Percentiles rank a stretch among this genome's conserved stretches.
Evolutionary conservation across 2,888 invertebrate species (phyloP).

Genomic region (Drosophila infuscata): DNA sequence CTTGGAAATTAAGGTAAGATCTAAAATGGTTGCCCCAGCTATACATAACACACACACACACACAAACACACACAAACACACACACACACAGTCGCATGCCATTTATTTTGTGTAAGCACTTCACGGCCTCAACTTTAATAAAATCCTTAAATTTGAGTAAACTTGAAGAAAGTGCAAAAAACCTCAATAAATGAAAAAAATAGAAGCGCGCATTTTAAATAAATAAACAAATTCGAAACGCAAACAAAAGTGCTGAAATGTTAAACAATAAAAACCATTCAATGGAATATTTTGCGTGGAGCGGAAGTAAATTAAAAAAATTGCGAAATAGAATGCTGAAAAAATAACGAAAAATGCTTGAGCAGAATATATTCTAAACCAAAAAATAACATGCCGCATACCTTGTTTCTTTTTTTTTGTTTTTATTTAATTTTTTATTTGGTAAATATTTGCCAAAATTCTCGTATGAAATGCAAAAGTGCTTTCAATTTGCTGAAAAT

Average conservation of each 20-base stretch:
- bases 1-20: conserved; percentile 88
- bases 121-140: conserved; percentile 12
- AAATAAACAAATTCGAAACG: conserved; percentile 2
- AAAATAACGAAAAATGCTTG: not conserved
- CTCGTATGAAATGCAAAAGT: conserved; percentile 1
- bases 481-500: conserved; percentile 20
- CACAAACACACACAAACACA: not conserved
- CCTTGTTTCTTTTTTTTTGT: not conserved
- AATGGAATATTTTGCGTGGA: conserved; percentile 8
- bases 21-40: conserved; percentile 11
- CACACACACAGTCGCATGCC: not conserved
- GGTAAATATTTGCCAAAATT: not conserved
- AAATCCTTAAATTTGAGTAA: conserved; percentile 27
- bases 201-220: not conserved
- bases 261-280: conserved; percentile 5
- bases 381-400: not conserved
- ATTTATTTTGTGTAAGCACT: not conserved
- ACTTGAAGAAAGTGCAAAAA: conserved; percentile 5
- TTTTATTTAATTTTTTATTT: not conserved
- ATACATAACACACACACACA: too few species aligned
- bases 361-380: not conserved
- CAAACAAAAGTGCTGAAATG: conserved; percentile 7
- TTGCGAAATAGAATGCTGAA: not conserved
- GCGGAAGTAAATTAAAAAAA: not conserved
- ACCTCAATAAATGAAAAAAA: not conserved